Percentiles rank a stretch among this genome's conserved stretches.
These are phyloP conservation scores for Dasypus novemcinctus DNA, from an alignment of 2,113 vertebrate genomes.

Conservation along the genomic window DNA sequence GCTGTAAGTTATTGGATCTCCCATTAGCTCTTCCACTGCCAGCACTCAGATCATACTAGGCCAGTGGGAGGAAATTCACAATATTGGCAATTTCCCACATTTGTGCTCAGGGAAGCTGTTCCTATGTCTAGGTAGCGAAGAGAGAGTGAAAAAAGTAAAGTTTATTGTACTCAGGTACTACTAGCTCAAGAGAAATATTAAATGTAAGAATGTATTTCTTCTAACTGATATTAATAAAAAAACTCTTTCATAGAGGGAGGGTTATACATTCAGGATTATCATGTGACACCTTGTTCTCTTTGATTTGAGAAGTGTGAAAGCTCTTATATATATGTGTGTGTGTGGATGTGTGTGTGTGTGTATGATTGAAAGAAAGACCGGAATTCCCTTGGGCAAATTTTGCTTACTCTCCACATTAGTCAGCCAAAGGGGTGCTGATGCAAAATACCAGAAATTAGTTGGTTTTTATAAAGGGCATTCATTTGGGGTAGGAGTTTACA, in stretches of 20 bases:
- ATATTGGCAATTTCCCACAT: not conserved
- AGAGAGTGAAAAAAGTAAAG: not conserved
- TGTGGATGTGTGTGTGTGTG: too few relatives aligned
- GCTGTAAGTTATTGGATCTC: conserved; percentile 40
- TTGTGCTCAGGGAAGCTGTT: not conserved
- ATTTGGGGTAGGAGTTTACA: too few relatives aligned
- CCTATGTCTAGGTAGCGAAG: not conserved
- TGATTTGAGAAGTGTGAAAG: not conserved
- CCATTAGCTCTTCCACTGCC: conserved; percentile 37
- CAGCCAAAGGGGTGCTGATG: too few relatives aligned
- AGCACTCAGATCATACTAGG: conserved; percentile 47
- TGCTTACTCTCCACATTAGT: too few relatives aligned
- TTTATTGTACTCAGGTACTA: not conserved
- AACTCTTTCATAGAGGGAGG: not conserved
- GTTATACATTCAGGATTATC: not conserved
- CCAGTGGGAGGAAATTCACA: conserved; percentile 39
- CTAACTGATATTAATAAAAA: not conserved
- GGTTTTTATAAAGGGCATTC: too few relatives aligned
- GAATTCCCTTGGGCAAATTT: not conserved
- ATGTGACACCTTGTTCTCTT: not conserved
- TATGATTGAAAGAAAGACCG: not conserved
- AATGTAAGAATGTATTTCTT: not conserved
- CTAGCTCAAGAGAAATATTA: not conserved
- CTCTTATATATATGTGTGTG: rapidly evolving
- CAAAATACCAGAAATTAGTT: too few relatives aligned